Percentiles rank a stretch among this genome's conserved stretches.
Evolutionary conservation across 2,797 vertebrate species (phyloP).

Genomic region (Chelonia mydas): DNA sequence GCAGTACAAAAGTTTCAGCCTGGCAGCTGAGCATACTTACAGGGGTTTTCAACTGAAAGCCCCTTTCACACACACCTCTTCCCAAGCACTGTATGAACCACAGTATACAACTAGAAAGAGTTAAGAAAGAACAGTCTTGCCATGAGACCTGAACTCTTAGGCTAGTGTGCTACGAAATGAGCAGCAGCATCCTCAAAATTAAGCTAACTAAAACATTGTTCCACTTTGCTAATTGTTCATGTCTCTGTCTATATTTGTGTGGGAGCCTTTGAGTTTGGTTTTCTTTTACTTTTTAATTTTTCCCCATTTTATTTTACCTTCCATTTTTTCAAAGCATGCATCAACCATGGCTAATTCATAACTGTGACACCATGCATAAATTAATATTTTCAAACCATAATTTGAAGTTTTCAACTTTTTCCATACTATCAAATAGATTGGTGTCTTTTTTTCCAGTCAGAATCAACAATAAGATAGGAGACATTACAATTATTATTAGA

Average conservation of each 20-base stretch:
- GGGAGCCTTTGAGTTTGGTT: neutral
- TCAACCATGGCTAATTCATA: neutral
- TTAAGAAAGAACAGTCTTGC: neutral
- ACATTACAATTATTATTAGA: neutral
- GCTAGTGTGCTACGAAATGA: neutral
- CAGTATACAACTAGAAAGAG: neutral
- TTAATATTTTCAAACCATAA: neutral
- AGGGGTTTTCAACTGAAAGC: neutral
- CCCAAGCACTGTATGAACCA: neutral
- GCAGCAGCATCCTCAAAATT: neutral
- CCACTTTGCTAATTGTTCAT: neutral
- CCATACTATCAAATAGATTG: neutral
- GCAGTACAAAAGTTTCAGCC: neutral
- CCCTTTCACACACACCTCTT: neutral
- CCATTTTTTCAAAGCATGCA: neutral
- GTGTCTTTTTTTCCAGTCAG: neutral
- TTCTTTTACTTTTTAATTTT: neutral
- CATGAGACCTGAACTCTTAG: neutral
- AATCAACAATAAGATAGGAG: neutral
- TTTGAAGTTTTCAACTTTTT: neutral
- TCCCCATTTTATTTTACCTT: neutral
- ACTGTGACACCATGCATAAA: rapidly evolving
- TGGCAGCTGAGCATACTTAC: neutral
- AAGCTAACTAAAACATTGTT: neutral
- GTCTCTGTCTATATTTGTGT: rapidly evolving